These are phyloP conservation scores for Brachionus koreanus DNA, from an alignment of 1,140 invertebrate species.

Conservation along the genomic window DNA sequence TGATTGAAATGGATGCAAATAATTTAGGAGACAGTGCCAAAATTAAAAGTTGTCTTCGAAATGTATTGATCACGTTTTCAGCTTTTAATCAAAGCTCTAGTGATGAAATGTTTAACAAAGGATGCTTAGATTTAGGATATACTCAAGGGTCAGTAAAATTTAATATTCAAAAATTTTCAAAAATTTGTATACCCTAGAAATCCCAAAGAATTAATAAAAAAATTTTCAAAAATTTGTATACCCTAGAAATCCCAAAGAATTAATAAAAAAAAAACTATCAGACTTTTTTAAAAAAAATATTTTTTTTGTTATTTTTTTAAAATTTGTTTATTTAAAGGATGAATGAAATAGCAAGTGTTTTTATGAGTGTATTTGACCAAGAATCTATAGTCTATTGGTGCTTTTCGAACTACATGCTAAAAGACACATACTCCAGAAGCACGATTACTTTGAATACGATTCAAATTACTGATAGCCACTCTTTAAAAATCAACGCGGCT, in stretches of 20 bases:
- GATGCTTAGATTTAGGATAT: neutral
- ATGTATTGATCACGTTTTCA: slow-evolving; percentile 24
- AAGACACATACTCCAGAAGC: slow-evolving; percentile 4
- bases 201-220: no score
- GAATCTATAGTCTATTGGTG: slow-evolving; percentile 28
- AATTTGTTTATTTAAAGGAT: neutral
- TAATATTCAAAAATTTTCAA: neutral
- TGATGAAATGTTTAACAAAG: neutral
- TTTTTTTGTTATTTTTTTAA: no score
- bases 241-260: no score
- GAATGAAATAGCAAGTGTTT: slow-evolving; percentile 36
- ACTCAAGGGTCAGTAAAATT: slow-evolving; percentile 24
- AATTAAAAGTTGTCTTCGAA: neutral
- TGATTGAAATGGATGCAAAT: neutral
- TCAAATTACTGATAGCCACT: neutral
- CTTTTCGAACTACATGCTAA: slow-evolving; percentile 37
- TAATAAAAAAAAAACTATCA: no score
- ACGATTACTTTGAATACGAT: slow-evolving; percentile 23
- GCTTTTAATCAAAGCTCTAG: slow-evolving; percentile 36
- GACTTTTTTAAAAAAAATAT: no score
- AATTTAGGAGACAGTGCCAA: neutral
- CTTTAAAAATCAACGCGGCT: slow-evolving; percentile 26
- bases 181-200: neutral
- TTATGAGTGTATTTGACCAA: slow-evolving; percentile 31
- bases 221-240: no score